Percentiles rank a stretch among this genome's conserved stretches.
Conservation (phyloP, 2,797 vertebrate species). For the Coendou prehensilis region DNA sequence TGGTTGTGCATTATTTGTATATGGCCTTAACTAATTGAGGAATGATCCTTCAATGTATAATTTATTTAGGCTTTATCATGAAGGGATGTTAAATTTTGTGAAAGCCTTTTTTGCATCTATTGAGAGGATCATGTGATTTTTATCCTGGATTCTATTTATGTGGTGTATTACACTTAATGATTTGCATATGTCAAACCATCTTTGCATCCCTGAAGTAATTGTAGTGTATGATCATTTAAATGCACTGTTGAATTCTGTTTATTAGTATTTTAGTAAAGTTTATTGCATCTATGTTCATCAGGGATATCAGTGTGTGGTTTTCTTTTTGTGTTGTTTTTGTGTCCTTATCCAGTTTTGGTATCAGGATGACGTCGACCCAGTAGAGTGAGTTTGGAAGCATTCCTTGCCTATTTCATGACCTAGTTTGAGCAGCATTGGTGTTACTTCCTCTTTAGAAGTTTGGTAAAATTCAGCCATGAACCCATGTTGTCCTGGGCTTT, state of each 20-base stretch:
- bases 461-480: not conserved
- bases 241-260: not conserved
- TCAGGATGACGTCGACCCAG: not conserved
- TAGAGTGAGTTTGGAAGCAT: not conserved
- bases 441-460: not conserved
- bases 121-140: not conserved
- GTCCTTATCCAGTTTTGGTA: not conserved
- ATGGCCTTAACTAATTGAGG: not conserved
- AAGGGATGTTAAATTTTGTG: not conserved
- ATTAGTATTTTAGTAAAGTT: not conserved
- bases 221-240: not conserved
- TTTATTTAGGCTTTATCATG: not conserved
- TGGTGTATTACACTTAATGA: not conserved
- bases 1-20: not conserved
- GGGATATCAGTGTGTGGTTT: not conserved
- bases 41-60: not conserved
- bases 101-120: not conserved
- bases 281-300: not conserved
- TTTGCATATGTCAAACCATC: not conserved
- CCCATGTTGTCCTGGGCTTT: not conserved
- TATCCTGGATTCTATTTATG: not conserved
- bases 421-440: not conserved
- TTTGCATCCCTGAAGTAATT: not conserved
- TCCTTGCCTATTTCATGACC: not conserved
- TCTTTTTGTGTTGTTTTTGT: not conserved